Evolutionary conservation across 2,113 vertebrate species (phyloP).

Genomic region (Platichthys flesus): DNA sequence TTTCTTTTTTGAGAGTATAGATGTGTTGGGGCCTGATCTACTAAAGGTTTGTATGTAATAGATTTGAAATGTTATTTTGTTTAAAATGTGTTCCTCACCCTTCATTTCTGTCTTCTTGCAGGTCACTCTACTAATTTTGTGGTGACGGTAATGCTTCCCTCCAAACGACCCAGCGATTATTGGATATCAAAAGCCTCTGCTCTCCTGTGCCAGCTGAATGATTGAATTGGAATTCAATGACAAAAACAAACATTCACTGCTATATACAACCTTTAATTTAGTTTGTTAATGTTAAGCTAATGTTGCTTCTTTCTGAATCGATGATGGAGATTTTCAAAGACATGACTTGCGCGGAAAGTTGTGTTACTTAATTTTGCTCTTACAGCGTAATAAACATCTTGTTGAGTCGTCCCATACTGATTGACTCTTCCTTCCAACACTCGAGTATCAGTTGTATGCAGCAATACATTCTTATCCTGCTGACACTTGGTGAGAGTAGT

Average conservation of each 20-base stretch:
- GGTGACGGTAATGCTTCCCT: constrained; percentile 83
- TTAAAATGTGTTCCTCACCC: not conserved
- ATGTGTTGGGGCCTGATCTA: not conserved
- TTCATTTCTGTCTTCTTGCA: constrained; percentile 54
- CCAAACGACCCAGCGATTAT: constrained; percentile 80
- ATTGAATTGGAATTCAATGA: constrained; percentile 55
- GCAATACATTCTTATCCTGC: constrained; percentile 4
- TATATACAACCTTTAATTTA: not conserved
- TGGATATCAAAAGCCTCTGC: constrained; percentile 86
- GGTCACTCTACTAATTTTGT: constrained; percentile 87
- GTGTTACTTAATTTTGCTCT: too few species aligned
- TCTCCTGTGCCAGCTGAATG: constrained; percentile 84
- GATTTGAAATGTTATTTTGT: not conserved
- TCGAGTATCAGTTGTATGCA: not conserved
- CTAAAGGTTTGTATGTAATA: not conserved
- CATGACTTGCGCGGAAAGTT: too few species aligned
- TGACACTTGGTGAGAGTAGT: not conserved
- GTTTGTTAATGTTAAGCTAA: too few species aligned
- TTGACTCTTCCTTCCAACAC: not conserved
- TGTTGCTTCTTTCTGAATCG: not conserved
- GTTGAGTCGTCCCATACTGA: not conserved
- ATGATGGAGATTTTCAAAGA: constrained; percentile 15
- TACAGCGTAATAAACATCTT: too few species aligned
- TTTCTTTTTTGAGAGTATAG: not conserved
- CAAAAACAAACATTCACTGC: not conserved